Percentiles rank a stretch among this genome's conserved stretches.
Evolutionary conservation across 2,888 invertebrate genomes (phyloP).

Genomic region (Eustalomyia histrio): DNA sequence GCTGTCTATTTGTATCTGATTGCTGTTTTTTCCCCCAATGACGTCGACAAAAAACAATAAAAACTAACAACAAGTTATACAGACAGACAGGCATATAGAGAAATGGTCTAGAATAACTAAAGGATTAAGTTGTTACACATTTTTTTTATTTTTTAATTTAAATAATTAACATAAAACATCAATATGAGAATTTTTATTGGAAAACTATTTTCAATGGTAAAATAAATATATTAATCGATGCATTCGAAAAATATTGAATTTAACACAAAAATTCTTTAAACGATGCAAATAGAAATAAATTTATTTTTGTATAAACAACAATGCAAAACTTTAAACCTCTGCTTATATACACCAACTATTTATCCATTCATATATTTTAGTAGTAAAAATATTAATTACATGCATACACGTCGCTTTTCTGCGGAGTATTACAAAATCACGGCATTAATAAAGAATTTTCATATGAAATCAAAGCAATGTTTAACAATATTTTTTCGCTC

Average conservation of each 20-base stretch:
- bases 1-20: constrained; percentile 34
- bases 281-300: too few species aligned
- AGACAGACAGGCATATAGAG: constrained; percentile 45
- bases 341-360: not conserved
- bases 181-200: too few species aligned
- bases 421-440: not conserved
- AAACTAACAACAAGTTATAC: constrained; percentile 54
- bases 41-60: constrained; percentile 21
- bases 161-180: too few species aligned
- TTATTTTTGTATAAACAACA: too few species aligned
- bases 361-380: not conserved
- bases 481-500: not conserved
- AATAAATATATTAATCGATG: too few species aligned
- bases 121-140: too few species aligned
- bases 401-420: not conserved
- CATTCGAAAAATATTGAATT: too few species aligned
- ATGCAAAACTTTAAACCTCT: too few species aligned
- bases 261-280: too few species aligned
- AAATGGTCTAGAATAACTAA: not conserved
- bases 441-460: not conserved
- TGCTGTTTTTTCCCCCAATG: constrained; percentile 23
- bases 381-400: not conserved
- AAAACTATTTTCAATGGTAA: too few species aligned
- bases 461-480: not conserved
- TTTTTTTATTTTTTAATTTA: too few species aligned